Conservation (phyloP, 2,797 vertebrate species). For the Gymnothorax reevesii region DNA sequence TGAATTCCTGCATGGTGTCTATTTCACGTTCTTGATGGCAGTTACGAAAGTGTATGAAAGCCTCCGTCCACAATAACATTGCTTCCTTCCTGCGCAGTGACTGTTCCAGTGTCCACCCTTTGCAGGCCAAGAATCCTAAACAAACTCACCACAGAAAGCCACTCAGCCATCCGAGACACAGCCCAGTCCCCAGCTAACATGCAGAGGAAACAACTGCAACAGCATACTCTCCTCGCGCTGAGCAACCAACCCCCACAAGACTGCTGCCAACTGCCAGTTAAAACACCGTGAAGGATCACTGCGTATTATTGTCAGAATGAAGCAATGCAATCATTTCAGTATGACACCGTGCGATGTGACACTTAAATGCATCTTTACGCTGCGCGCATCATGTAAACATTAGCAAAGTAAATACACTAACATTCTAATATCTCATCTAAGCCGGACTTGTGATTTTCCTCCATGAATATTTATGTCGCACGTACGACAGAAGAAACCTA, state of each 20-base stretch:
- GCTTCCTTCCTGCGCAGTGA: neutral
- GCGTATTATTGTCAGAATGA: slow-evolving; percentile 14
- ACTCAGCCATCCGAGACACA: neutral
- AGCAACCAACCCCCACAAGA: slow-evolving; percentile 16
- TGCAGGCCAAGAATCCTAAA: neutral
- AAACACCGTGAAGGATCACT: slow-evolving; percentile 7
- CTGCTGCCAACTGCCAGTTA: neutral
- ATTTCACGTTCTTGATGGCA: neutral
- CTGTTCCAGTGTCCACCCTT: neutral
- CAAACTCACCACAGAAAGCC: neutral
- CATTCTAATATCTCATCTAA: neutral
- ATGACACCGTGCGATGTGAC: slow-evolving; percentile 23
- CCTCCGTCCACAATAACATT: neutral
- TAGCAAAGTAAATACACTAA: neutral
- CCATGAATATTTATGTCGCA: neutral
- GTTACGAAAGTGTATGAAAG: neutral
- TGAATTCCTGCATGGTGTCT: neutral
- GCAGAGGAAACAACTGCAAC: slow-evolving; percentile 14
- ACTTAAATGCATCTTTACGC: neutral
- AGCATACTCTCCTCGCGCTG: slow-evolving; percentile 7
- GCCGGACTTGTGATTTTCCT: neutral
- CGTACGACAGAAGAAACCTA: slow-evolving; percentile 56
- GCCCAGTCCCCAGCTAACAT: neutral
- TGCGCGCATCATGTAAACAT: neutral
- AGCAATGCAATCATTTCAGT: slow-evolving; percentile 17